Base-by-base conservation (phyloP, 2,888 invertebrate genomes). In the Pseudanteris insignis region DNA sequence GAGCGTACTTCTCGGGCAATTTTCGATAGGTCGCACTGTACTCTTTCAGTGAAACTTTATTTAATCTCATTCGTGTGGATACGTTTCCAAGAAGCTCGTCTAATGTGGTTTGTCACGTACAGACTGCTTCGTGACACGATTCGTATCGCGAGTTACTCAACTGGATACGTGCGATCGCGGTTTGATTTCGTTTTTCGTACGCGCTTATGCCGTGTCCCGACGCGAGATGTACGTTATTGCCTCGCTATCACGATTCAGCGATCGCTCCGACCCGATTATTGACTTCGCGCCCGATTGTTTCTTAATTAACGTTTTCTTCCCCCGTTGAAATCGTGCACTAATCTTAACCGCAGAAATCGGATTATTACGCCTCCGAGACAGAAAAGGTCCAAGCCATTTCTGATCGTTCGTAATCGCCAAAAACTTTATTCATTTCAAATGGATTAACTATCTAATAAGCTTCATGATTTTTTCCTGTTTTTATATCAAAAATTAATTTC, bases 81-180 rank as follows among this genome's bases (percentile, higher is more conserved):
- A 63, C 54, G 63, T 58, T 63, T 58, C 54, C 58, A 54, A 58
- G 63, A 63, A 63, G 51, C 63, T 53, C 53, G 53, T 34, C 48
- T 63, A 58, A 63, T 58, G 46, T 48, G 58, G 63, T 58, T 63
- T 63, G 63, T 63, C 63, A 63, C 63, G 63, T 63, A 63, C 63
- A 30, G 58, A 50, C 63, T 48, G 58, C 54, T 63, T 57, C 63
- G 63, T 63, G 58, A 63, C 63, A 28, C 58, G 59, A 63, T 63
- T 63, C 57, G 53, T 63, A 63, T 59, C 63, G 54, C 30, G 58
- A 63, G 54, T 63, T 59, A 58, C 63, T 50, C 59, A 59, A 50
- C 54, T 38, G 57, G 38, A 58, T 54, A 59, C 58, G 63, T 59
- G 63, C 50, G 58, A 63, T 63, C 50, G 63, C 50, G 58, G 58